Percentiles rank a stretch among this genome's conserved stretches.
Evolutionary conservation across 2,888 invertebrate species (phyloP).

Genomic region (Beris chalybata): DNA sequence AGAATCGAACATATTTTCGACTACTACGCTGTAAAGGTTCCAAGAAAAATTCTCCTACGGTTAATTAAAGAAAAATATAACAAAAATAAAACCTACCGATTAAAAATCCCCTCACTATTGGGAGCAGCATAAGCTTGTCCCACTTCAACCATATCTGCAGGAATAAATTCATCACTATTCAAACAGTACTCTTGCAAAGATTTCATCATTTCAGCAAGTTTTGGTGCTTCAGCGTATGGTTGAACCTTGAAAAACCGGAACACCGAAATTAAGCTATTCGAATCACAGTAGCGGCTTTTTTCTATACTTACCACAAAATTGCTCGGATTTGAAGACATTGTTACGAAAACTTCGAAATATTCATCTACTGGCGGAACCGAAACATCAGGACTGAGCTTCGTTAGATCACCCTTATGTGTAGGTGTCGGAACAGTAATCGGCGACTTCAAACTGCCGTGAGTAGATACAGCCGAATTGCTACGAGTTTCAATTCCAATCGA

Average conservation of each 20-base stretch:
- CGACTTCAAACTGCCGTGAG: slow-evolving; percentile 15
- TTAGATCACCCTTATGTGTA: slow-evolving; percentile 42
- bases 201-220: slow-evolving; percentile 66
- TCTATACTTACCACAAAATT: slow-evolving; percentile 49
- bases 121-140: slow-evolving; percentile 72
- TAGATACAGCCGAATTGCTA: slow-evolving; percentile 23
- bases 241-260: slow-evolving; percentile 56
- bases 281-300: not conserved
- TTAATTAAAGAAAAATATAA: too few relatives aligned
- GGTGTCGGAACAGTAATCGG: slow-evolving; percentile 41
- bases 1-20: slow-evolving; percentile 59
- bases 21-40: slow-evolving; percentile 57
- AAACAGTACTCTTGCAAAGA: slow-evolving; percentile 65
- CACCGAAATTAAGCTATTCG: not conserved
- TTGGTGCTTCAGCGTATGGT: slow-evolving; percentile 55
- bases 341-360: slow-evolving; percentile 71
- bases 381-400: slow-evolving; percentile 45
- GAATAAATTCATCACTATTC: slow-evolving; percentile 58
- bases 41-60: too few relatives aligned
- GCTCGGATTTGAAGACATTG: slow-evolving; percentile 74
- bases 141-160: slow-evolving; percentile 56
- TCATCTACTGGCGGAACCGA: slow-evolving; percentile 54
- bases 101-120: slow-evolving; percentile 69
- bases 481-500: slow-evolving; percentile 6
- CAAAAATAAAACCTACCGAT: slow-evolving; percentile 62